Base-by-base conservation (phyloP, 2,113 vertebrate species). In the Ammospiza nelsoni region DNA sequence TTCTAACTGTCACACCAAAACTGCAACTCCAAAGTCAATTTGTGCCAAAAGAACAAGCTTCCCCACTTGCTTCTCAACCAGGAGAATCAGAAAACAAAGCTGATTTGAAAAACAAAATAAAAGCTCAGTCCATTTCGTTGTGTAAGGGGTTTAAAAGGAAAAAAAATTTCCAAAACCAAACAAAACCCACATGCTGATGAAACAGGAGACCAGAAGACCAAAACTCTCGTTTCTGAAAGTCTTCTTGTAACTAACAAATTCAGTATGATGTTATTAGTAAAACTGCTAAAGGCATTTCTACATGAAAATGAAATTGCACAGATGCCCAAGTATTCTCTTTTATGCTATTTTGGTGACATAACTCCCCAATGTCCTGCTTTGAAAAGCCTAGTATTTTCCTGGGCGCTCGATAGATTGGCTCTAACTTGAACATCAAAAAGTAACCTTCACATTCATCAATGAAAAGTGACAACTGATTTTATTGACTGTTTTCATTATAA, bases 391-490 rank as follows among this genome's bases (percentile, higher is more conserved):
- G 19, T 62, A 46, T 82, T 96, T 96, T 95, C 41, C 73, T 81
- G 62, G 55, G n/a, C 52, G 39, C 68, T 84, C 16, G 27, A 79
- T 13, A 84, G 58, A 78, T 6, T 49, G 20, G 19, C 43, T 88
- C 39, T 57, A 37, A 33, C 28, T 87, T 2, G 2, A 68, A 87
- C 72, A 88, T 72, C 61, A 91, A 75, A 91, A 96, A 96, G 67
- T 80, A 91, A 87, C 74, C 48, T 92, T 84, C 90, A 90, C 33
- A 0, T 85, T 95, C 51, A 81, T 83, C 81, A 94, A 78, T 97
- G 94, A 95, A 97, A 98, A 98, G 97, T 96, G 96, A 94, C 94
- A 97, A 96, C 87, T 77, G 94, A 95, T 94, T 98, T 98, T 98
- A 97, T 97, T 98, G 96, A 90, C 92, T 57, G 80, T 92, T 94